Base-by-base conservation (phyloP, 2,888 invertebrate genomes). In the Elysia crispata region DNA sequence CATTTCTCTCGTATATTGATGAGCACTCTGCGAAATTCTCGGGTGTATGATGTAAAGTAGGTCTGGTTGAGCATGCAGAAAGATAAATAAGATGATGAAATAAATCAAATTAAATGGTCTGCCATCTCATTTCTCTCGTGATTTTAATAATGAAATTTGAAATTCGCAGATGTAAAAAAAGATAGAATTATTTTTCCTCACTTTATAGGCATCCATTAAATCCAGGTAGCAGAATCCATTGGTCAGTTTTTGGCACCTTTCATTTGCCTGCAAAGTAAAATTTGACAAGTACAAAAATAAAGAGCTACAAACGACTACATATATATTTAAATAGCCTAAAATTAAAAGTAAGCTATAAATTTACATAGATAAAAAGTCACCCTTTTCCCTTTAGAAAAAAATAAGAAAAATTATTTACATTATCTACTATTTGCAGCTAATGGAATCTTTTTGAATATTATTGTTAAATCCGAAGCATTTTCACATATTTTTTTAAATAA, bases 181-280 rank as follows among this genome's bases (percentile, higher is more conserved):
- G 20, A 30, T 6, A 28, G 8, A 30, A 28, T 11, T 30, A 30
- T 41, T 41, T 41, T 41, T 23, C 23, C 88, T 82, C 90, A 94
- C 94, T 87, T 93, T 93, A 64, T 94, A 90, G 18, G 94, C 93
- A 80, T 92, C 92, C n/a, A 94, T 84, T 28, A 94, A 90, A 31
- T 93, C 92, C 20, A 93, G 91, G 89, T 93, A 94, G 20, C 94
- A 94, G 88, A 94, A 95, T 77, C 95, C 94, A 89, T 95, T 94
- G 1, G 95, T 95, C 79, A 96, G 94, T 74, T 94, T 91, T 76
- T 94, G 93, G 87, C 96, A 96, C 0, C 95, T 93, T 70, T 94
- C 94, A 85, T 94, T 94, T 0, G 95, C 95, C 89, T 95, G 94
- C 41, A 30, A 23, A 50, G 20, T 1, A 49, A 73, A 50, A 49